phyloP scores from a whole-genome alignment of 1,140 invertebrate species.

The Pantala flavescens region DNA sequence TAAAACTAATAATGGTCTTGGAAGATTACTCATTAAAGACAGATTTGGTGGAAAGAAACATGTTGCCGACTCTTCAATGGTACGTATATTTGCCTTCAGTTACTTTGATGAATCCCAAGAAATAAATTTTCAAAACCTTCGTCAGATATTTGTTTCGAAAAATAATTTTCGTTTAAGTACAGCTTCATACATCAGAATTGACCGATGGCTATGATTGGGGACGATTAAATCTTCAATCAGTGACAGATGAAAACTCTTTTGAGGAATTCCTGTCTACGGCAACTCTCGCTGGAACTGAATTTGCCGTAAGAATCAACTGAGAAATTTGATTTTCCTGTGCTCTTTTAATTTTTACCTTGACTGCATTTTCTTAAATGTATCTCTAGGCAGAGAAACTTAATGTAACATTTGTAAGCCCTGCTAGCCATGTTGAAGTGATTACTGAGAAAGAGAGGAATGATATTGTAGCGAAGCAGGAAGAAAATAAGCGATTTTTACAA shows the following conservation, averaged over 20 bases:
- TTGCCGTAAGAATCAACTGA: conserved; percentile 39
- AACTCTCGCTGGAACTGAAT: conserved; percentile 86
- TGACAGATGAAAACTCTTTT: conserved; percentile 90
- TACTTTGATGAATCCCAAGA: conserved; percentile 40
- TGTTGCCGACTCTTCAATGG: conserved; percentile 26
- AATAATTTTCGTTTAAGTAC: conserved; percentile 26
- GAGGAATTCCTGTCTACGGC: conserved; percentile 93
- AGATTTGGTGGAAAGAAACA: conserved; percentile 47
- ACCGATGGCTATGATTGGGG: conserved; percentile 86
- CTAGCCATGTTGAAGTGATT: conserved; percentile 47
- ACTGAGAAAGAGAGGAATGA: conserved; percentile 49
- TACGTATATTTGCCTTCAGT: conserved; percentile 46
- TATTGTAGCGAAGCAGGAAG: conserved; percentile 49
- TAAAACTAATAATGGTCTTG: conserved; percentile 42
- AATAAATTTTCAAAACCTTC: conserved; percentile 9
- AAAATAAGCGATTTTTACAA: conserved; percentile 53
- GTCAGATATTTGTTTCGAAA: too few species aligned
- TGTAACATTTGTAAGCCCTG: conserved; percentile 61
- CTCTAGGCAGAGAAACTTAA: conserved; percentile 76
- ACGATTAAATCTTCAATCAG: conserved; percentile 78
- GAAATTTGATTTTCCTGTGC: background rate
- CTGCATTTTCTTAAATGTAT: conserved; percentile 21
- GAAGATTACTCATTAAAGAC: conserved; percentile 63
- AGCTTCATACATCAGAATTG: conserved; percentile 80
- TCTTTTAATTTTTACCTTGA: background rate